Conservation (phyloP, 2,888 invertebrate species). For the Axea sp. region DNA sequence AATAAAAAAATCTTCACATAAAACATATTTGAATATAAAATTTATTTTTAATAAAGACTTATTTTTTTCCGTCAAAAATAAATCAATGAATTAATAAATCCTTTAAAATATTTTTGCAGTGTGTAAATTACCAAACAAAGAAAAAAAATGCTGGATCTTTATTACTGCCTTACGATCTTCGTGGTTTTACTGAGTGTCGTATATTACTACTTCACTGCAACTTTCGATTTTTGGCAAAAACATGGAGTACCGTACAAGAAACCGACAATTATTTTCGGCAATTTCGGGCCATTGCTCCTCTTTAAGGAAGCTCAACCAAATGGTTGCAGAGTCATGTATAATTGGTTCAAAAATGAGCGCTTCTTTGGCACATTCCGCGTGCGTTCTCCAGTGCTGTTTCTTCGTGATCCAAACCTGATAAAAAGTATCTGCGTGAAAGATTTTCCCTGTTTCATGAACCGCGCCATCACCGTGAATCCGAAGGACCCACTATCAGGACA, state of each 20-base stretch:
- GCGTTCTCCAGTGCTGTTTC: slow-evolving; percentile 72
- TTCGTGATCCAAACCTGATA: slow-evolving; percentile 75
- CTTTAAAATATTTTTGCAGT: too few relatives aligned
- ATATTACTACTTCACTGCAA: slow-evolving; percentile 72
- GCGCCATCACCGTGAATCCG: slow-evolving; percentile 74
- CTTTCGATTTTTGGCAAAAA: slow-evolving; percentile 73
- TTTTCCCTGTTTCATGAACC: slow-evolving; percentile 72
- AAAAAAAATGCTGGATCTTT: slow-evolving; percentile 18
- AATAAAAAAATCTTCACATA: too few relatives aligned
- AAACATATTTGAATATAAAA: too few relatives aligned
- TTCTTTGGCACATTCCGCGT: slow-evolving; percentile 75
- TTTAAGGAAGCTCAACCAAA: slow-evolving; percentile 74
- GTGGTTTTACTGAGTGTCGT: slow-evolving; percentile 62
- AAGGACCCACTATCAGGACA: slow-evolving; percentile 77
- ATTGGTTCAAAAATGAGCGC: slow-evolving; percentile 72
- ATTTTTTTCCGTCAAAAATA: too few relatives aligned
- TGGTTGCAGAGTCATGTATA: slow-evolving; percentile 74
- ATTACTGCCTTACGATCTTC: slow-evolving; percentile 60
- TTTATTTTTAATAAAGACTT: too few relatives aligned
- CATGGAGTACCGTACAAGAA: slow-evolving; percentile 72
- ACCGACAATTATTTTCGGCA: slow-evolving; percentile 73
- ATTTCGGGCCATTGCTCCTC: slow-evolving; percentile 70
- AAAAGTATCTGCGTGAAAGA: slow-evolving; percentile 73
- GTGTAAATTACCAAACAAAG: too few relatives aligned
- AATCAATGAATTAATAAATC: too few relatives aligned